These are phyloP conservation scores for Bilobella aurantiaca DNA, from an alignment of 1,140 invertebrate species.

Conservation along the genomic window DNA sequence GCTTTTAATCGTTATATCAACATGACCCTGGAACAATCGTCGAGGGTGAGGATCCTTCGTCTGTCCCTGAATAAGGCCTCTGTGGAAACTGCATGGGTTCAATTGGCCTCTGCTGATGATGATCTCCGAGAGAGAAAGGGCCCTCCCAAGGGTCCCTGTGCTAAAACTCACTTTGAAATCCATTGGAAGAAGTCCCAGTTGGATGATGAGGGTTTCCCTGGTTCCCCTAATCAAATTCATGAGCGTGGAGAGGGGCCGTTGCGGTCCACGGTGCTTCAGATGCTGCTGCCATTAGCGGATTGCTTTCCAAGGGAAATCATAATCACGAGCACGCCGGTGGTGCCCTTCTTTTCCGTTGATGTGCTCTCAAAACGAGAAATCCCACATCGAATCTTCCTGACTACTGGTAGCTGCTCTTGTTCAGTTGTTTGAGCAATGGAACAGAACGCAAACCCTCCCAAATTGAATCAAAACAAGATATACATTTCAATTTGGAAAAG, in stretches of 20 bases:
- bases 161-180: slow-evolving; percentile 12
- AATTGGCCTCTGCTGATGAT: slow-evolving; percentile 2
- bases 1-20: slow-evolving; percentile 16
- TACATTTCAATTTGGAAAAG: neutral
- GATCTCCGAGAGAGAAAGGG: slow-evolving; percentile 3
- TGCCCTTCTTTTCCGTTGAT: no score
- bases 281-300: slow-evolving; percentile 22
- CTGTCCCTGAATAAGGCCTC: neutral
- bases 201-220: slow-evolving; percentile 1
- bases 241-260: neutral
- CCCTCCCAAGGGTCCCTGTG: neutral
- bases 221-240: slow-evolving; percentile 27
- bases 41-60: slow-evolving; percentile 5
- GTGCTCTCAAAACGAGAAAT: no score
- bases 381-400: neutral
- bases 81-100: neutral
- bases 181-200: slow-evolving; percentile 1
- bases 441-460: neutral
- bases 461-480: neutral
- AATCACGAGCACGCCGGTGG: no score
- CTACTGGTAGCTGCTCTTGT: no score
- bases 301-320: neutral
- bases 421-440: no score
- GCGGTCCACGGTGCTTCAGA: neutral
- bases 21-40: slow-evolving; percentile 14